Evolutionary conservation across 1,140 invertebrate species (phyloP).

Genomic region (Lasioglossum albipes): DNA sequence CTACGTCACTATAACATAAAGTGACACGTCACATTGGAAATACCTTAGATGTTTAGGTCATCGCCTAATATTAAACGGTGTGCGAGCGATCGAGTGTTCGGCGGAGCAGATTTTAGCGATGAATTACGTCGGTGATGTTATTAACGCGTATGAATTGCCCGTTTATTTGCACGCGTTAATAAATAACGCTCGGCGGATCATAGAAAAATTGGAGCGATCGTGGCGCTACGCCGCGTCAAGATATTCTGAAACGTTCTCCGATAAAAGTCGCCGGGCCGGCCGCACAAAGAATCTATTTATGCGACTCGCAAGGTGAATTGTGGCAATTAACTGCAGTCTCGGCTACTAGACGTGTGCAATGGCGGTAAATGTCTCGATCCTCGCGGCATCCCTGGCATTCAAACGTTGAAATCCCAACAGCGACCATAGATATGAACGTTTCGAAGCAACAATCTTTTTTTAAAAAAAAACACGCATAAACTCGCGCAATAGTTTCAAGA

Average conservation of each 20-base stretch:
- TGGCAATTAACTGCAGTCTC: conserved; percentile 33
- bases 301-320: conserved; percentile 34
- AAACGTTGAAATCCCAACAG: neutral
- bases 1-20: too few relatives aligned
- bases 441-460: neutral
- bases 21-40: conserved; percentile 39
- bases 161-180: conserved; percentile 61
- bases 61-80: conserved; percentile 60
- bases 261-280: conserved; percentile 30
- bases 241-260: conserved; percentile 17
- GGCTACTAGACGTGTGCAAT: neutral
- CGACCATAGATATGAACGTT: neutral
- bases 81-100: conserved; percentile 23
- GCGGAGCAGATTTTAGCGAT: conserved; percentile 52
- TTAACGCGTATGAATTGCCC: conserved; percentile 57
- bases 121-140: conserved; percentile 55
- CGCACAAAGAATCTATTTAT: conserved; percentile 46
- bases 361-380: conserved; percentile 1
- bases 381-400: neutral
- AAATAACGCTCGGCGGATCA: conserved; percentile 55
- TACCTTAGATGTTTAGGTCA: conserved; percentile 53
- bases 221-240: conserved; percentile 8
- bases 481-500: neutral
- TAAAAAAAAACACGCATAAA: neutral
- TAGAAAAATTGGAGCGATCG: conserved; percentile 49